phyloP scores from a whole-genome alignment of 1,140 invertebrate genomes.

The Bombus pascuorum region DNA sequence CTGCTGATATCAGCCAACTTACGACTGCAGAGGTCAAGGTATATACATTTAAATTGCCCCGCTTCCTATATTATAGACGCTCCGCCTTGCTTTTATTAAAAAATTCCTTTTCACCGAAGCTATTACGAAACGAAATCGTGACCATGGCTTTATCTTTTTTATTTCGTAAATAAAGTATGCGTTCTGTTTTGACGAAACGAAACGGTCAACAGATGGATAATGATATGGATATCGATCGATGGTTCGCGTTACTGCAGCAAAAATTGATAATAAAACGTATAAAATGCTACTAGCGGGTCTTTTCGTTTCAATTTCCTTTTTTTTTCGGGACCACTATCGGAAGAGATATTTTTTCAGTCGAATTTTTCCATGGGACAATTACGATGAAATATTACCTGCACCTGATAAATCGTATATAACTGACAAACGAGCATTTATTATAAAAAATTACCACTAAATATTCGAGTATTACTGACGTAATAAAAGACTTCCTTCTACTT shows the following conservation, averaged over 20 bases:
- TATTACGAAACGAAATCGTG: not conserved
- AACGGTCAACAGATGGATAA: not conserved
- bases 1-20: not conserved
- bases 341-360: too few relatives aligned
- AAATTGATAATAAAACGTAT: too few relatives aligned
- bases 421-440: not conserved
- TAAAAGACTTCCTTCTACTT: not conserved
- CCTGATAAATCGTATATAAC: not conserved
- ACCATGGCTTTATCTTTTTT: not conserved
- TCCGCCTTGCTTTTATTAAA: slow-evolving; percentile 7
- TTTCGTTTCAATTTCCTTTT: too few relatives aligned
- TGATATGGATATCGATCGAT: too few relatives aligned
- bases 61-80: not conserved
- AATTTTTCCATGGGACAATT: not conserved
- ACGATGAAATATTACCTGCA: not conserved
- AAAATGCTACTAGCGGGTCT: too few relatives aligned
- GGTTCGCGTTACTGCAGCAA: too few relatives aligned
- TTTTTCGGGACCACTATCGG: too few relatives aligned
- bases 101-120: not conserved
- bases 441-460: not conserved
- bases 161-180: not conserved
- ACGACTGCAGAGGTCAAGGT: not conserved
- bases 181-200: not conserved
- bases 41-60: slow-evolving; percentile 8
- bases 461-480: not conserved